Evolutionary conservation across 1,140 invertebrate species (phyloP).

Genomic region (Oppia nitens): DNA sequence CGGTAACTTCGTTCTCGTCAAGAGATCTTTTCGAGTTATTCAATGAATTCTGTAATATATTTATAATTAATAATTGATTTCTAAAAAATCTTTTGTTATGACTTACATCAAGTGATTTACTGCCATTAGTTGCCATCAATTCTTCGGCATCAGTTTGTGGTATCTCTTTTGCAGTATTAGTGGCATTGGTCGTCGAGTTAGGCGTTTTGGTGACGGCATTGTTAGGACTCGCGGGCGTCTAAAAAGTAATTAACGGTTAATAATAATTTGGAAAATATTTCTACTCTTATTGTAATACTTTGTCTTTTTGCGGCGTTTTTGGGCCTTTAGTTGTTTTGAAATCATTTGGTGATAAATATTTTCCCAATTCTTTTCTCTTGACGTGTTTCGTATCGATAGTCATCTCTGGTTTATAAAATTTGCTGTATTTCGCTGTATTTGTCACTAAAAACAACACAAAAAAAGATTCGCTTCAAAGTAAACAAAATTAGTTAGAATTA

Average conservation of each 20-base stretch:
- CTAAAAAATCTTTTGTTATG: neutral
- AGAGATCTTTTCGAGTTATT: neutral
- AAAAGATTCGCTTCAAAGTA: conserved; percentile 6
- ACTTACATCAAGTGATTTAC: neutral
- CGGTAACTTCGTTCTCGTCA: neutral
- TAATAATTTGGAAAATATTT: neutral
- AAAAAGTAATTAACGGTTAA: neutral
- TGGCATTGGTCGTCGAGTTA: neutral
- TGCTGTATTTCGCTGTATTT: conserved; percentile 44
- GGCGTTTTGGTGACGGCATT: neutral
- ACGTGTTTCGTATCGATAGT: conserved; percentile 56
- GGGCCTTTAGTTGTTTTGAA: neutral
- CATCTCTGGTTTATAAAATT: conserved; percentile 73
- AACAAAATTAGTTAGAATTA: neutral
- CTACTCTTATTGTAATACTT: neutral
- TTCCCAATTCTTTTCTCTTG: conserved; percentile 29
- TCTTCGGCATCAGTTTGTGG: too few relatives aligned
- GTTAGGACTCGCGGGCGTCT: neutral
- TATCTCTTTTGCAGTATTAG: too few relatives aligned
- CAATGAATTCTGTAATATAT: neutral
- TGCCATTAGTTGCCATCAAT: neutral
- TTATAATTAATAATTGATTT: too few relatives aligned
- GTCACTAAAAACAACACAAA: conserved; percentile 37
- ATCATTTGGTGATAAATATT: conserved; percentile 1
- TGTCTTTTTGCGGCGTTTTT: neutral